Conservation (phyloP, 2,888 invertebrate genomes). For the Ormyrus pomaceus region DNA sequence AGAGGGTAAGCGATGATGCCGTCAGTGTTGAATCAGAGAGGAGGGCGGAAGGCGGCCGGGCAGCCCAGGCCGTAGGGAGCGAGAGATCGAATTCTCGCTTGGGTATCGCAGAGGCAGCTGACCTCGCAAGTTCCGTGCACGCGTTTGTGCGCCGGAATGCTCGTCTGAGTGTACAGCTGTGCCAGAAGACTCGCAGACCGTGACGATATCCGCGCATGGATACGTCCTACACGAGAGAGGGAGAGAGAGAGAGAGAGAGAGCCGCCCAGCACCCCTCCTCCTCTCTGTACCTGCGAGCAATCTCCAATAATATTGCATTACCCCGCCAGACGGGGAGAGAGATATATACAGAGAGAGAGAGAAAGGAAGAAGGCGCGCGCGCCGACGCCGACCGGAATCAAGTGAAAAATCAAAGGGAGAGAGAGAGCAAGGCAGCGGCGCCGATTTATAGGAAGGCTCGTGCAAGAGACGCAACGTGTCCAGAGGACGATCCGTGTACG, state of each 20-base stretch:
- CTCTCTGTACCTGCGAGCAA: constrained; percentile 12
- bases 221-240: neutral
- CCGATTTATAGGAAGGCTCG: neutral
- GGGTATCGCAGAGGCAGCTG: constrained; percentile 29
- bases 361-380: neutral
- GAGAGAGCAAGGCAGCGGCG: neutral
- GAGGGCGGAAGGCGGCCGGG: too few relatives aligned
- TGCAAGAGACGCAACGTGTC: neutral
- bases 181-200: constrained; percentile 39
- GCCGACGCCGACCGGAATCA: neutral
- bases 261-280: too few relatives aligned
- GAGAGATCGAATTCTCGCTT: constrained; percentile 35
- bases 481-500: neutral
- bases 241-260: too few relatives aligned
- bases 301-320: constrained; percentile 49
- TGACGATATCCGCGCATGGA: constrained; percentile 20
- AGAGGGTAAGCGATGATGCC: too few relatives aligned
- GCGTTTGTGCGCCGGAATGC: neutral
- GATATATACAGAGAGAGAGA: neutral
- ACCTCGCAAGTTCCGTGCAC: constrained; percentile 18
- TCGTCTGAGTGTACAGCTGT: constrained; percentile 18
- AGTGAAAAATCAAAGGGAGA: constrained; percentile 30
- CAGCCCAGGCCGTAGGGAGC: neutral
- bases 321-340: constrained; percentile 6
- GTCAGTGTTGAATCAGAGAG: too few relatives aligned